Percentiles rank a stretch among this genome's conserved stretches.
phyloP scores from a whole-genome alignment of 2,797 vertebrate species.

The Halcyon leucocephala region DNA sequence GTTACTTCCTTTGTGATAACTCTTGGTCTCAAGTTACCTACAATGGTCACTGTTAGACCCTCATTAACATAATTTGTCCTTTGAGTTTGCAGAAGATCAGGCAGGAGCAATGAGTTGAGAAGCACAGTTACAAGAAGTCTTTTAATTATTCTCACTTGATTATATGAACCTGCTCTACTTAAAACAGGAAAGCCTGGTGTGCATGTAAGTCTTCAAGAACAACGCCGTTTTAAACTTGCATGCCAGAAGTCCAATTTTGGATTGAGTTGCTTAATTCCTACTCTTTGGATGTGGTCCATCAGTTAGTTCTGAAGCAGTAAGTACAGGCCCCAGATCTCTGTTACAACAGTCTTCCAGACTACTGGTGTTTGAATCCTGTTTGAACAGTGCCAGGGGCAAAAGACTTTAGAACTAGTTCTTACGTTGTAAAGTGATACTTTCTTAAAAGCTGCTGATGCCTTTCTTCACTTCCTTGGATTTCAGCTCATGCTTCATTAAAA shows the following conservation, averaged over 20 bases:
- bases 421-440: neutral
- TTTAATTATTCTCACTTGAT: neutral
- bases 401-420: neutral
- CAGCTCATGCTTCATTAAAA: neutral
- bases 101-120: neutral
- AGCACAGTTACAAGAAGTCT: neutral
- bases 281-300: neutral
- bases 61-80: neutral
- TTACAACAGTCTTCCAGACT: neutral
- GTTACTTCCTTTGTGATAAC: neutral
- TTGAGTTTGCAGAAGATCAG: neutral
- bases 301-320: neutral
- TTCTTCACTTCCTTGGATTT: neutral
- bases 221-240: fast-evolving
- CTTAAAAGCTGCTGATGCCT: neutral
- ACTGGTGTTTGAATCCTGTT: neutral
- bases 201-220: neutral
- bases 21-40: neutral
- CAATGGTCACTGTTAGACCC: neutral
- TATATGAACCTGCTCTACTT: neutral
- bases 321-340: neutral
- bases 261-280: neutral
- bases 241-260: neutral
- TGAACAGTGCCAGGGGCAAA: neutral
- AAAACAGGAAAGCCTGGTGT: neutral